phyloP scores from a whole-genome alignment of 2,888 invertebrate genomes.

The Heliconius sara region DNA sequence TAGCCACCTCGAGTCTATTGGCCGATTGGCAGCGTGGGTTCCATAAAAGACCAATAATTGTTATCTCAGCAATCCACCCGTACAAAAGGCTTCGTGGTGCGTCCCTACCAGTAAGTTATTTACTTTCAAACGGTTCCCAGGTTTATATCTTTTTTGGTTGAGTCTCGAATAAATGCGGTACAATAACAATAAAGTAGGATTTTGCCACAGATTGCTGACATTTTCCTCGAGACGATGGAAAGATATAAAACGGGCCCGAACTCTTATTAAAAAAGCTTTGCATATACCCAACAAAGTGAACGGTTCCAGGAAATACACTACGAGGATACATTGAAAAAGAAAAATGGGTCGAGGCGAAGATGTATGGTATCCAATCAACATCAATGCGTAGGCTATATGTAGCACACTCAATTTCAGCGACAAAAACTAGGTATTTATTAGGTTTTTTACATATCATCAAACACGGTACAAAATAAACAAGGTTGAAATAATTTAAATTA shows the following conservation, averaged over 20 bases:
- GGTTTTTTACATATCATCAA: not conserved
- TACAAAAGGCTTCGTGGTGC: slow-evolving; percentile 56
- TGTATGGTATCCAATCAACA: slow-evolving; percentile 41
- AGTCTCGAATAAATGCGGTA: slow-evolving; percentile 75
- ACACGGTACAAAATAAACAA: not conserved
- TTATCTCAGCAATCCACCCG: slow-evolving; percentile 69
- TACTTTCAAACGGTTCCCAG: slow-evolving; percentile 73
- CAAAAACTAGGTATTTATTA: not conserved
- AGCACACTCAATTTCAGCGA: not conserved
- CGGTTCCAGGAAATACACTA: slow-evolving; percentile 53
- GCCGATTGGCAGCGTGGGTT: slow-evolving; percentile 55
- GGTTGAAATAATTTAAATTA: too few species aligned
- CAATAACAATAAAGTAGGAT: slow-evolving; percentile 81
- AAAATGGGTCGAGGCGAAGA: slow-evolving; percentile 47
- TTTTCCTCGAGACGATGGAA: slow-evolving; percentile 72
- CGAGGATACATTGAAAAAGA: slow-evolving; percentile 48
- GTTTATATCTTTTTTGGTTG: slow-evolving; percentile 72
- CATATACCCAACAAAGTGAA: slow-evolving; percentile 63
- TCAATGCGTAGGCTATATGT: slow-evolving; percentile 31
- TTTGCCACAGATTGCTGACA: slow-evolving; percentile 78
- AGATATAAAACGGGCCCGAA: slow-evolving; percentile 67
- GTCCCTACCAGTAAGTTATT: slow-evolving; percentile 67
- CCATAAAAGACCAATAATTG: slow-evolving; percentile 73
- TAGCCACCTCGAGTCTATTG: slow-evolving; percentile 51
- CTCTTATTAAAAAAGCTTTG: slow-evolving; percentile 78